Conservation (phyloP, 2,888 invertebrate species). For the Stenodera caucasica region DNA sequence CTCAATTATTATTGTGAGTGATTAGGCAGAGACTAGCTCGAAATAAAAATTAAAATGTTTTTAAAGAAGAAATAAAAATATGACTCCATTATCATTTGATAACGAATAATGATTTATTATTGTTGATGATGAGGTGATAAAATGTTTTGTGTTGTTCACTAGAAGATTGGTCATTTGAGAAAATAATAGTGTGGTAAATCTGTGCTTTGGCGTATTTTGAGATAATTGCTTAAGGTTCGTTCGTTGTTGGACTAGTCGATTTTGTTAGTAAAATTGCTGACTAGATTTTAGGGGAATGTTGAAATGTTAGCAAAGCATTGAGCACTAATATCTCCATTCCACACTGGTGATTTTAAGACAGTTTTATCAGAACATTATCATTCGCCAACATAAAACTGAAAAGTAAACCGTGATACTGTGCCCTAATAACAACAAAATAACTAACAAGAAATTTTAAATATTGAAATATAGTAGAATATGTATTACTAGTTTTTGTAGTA, state of each 20-base stretch:
- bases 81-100: neutral
- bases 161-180: slow-evolving; percentile 11
- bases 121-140: neutral
- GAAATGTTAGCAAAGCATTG: slow-evolving; percentile 17
- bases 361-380: slow-evolving; percentile 27
- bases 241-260: slow-evolving; percentile 19
- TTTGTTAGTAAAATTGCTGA: slow-evolving; percentile 25
- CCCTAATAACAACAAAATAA: neutral
- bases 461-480: too few species aligned
- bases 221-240: slow-evolving; percentile 18
- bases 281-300: slow-evolving; percentile 23
- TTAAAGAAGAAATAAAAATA: neutral
- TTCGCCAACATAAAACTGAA: slow-evolving; percentile 19
- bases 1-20: slow-evolving; percentile 24
- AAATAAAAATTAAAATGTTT: too few species aligned
- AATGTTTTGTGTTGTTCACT: slow-evolving; percentile 7
- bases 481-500: too few species aligned
- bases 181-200: slow-evolving; percentile 3
- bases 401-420: neutral
- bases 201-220: slow-evolving; percentile 12
- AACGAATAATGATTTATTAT: neutral
- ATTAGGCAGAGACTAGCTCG: slow-evolving; percentile 1
- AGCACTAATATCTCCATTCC: slow-evolving; percentile 30
- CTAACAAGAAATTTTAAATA: neutral
- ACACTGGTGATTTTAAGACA: slow-evolving; percentile 29